Evolutionary conservation across 2,113 vertebrate species (phyloP), one percentile per base, ranked within the genome.

Genomic region (Taurulus bubalis): DNA sequence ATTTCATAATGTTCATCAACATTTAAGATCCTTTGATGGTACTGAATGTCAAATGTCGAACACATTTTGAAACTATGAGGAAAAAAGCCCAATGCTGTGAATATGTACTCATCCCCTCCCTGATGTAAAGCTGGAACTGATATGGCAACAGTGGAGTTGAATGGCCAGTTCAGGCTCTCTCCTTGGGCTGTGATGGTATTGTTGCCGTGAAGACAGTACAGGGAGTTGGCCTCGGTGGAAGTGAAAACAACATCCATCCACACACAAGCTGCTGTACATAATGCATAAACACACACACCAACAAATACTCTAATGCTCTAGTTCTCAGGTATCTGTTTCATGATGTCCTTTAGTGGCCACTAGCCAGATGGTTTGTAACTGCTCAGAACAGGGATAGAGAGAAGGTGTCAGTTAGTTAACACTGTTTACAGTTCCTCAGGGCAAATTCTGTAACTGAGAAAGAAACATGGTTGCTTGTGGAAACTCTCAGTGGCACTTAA

Each of bases 351-450:
- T 24, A 56, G 77, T 42, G 69, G 67, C 74, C 67, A 85, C 45
- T 72, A n/a, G 36, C 71, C 78, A 83, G 80, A 68, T 88, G 83
- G 75, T 84, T 71, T 75, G 74, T 74, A 77, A 42, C 4, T 53
- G 36, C 71, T 68, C 34, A 71, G 20, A 34, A 24, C 22, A 47
- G n/a, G 42, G 18, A 12, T 0, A 32, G 22, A 40, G 64, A 68
- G 60, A 73, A 18, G 68, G 71, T 60, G 77, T 64, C 68, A 69
- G 45, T 84, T 83, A 75, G 83, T 80, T 87, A 82, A 87, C 79
- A 47, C 79, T 79, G 86, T 85, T 90, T 87, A 87, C 66, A 7
- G 55, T 14, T 78, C 88, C 85, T 78, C 32, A 14, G 72, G 89
- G 85, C 62, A 68, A 73, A 65, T 40, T 68, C 47, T 38, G 32